Evolutionary conservation across 2,888 invertebrate genomes (phyloP).

Genomic region (Parnassius mnemosyne): DNA sequence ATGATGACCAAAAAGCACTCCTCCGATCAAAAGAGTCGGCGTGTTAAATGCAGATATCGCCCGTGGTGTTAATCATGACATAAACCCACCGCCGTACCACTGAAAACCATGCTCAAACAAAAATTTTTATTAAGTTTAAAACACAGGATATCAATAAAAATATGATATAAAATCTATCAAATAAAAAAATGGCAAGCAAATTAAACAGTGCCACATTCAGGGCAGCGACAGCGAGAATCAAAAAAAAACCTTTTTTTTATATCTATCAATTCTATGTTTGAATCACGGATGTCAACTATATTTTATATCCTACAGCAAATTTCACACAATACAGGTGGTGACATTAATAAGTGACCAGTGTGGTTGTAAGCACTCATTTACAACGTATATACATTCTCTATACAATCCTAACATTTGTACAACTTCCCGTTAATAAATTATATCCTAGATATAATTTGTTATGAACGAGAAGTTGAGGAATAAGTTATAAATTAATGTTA

Average conservation of each 20-base stretch:
- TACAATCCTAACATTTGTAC: no score
- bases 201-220: neutral
- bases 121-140: slow-evolving; percentile 31
- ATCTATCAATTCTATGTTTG: neutral
- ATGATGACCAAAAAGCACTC: slow-evolving; percentile 33
- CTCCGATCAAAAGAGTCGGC: slow-evolving; percentile 49
- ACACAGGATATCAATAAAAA: slow-evolving; percentile 1
- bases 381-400: no score
- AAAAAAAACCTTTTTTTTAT: neutral
- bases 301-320: slow-evolving; percentile 20
- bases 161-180: neutral
- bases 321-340: slow-evolving; percentile 3
- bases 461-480: no score
- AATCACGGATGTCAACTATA: slow-evolving; percentile 10
- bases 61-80: slow-evolving; percentile 66
- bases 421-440: no score
- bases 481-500: no score
- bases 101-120: slow-evolving; percentile 61
- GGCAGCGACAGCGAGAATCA: slow-evolving; percentile 2
- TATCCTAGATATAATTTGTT: no score
- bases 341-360: no score
- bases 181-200: slow-evolving; percentile 14
- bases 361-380: no score
- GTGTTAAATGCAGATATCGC: slow-evolving; percentile 51
- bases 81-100: slow-evolving; percentile 76